Base-by-base conservation (phyloP, 2,888 invertebrate species). In the Mellilla xanthometata region DNA sequence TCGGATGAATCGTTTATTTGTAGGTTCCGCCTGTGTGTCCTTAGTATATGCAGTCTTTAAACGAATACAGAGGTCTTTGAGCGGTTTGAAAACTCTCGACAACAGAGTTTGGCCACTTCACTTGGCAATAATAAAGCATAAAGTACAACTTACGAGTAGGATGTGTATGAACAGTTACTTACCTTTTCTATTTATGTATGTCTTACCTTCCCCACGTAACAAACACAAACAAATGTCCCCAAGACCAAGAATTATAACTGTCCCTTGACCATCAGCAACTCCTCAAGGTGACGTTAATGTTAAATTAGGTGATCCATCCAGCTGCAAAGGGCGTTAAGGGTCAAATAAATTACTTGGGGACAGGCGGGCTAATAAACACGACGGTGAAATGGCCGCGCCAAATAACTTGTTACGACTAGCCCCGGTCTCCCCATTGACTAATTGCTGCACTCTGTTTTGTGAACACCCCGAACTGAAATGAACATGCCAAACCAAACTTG, bases 251-350 rank as follows among this genome's bases (percentile, higher is more conserved):
- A 68, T 73, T 69, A 79, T 76, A 72, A 66, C 58, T 60, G 71
- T 60, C 64, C 62, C n/a, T n/a, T n/a, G n/a, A 67, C 63, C 62
- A 67, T 68, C 59, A 58, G 54, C 58, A 65, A 47, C 57, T 65
- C 62, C 70, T 70, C 52, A 60, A 67, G 68, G 53, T 66, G 69
- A 68, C 78, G 77, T 80, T 84, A 84, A 86, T 82, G 83, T 78
- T 80, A 83, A 87, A 89, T 89, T 84, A 87, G 87, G 85, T 72
- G 76, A 88, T 88, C 81, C 82, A 81, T 88, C 87, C 79, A 65
- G 62, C 72, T 63, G 65, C 75, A 73, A 70, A 81, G 82, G 85
- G 83, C 79, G 85, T 62, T 81, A 80, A 81, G 84, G 82, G 80
- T 62, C 68, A 78, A 69, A 86, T 88, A 88, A 88, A 87, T 87